Evolutionary conservation across 2,113 vertebrate genomes (phyloP), one percentile per base, ranked within the genome.

Genomic region (Pagrus major): DNA sequence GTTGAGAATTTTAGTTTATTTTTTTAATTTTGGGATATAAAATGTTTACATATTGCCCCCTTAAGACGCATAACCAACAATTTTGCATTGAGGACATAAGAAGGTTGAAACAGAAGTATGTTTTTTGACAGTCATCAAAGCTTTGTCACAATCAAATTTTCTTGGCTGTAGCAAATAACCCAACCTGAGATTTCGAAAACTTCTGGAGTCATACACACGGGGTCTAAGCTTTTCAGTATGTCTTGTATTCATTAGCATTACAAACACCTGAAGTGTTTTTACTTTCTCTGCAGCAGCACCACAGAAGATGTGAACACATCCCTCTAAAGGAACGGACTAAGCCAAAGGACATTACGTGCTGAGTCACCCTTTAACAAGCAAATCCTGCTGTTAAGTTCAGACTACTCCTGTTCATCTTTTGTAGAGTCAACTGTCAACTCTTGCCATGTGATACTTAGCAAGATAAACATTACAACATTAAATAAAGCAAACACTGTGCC

Each of bases 331-430:
- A 25, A 49, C 16, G 7, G 33, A 14, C 58, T 41, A 15, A 56
- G 46, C 78, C 58, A 23, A 63, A 70, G 23, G 52, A 73, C 42
- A 72, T 55, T 49, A 20, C 29, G 33, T 56, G 64, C 11, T 52
- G 71, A 65, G 52, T 71, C 59, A 49, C 59, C 54, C 66, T 69
- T 65, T 76, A 71, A 64, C 64, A 69, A 74, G 69, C 44, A 74
- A 79, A 80, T 71, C 68, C 68, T 47, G 67, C 44, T 78, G 54
- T 79, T 69, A 59, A 44, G 54, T 59, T 66, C 25, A 21, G n/a
- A 78, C 35, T 68, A 5, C 25, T 68, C 11, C 56, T 51, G 47
- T 73, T 78, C 63, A 70, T 63, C 67, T 72, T 68, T 58, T 23
- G 20, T 51, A 65, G 31, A 76, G 59, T 80, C 31, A 47, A 31